Percentiles rank a stretch among this genome's conserved stretches.
Conservation (phyloP, 2,888 invertebrate genomes). For the Hypolimnas misippus region DNA sequence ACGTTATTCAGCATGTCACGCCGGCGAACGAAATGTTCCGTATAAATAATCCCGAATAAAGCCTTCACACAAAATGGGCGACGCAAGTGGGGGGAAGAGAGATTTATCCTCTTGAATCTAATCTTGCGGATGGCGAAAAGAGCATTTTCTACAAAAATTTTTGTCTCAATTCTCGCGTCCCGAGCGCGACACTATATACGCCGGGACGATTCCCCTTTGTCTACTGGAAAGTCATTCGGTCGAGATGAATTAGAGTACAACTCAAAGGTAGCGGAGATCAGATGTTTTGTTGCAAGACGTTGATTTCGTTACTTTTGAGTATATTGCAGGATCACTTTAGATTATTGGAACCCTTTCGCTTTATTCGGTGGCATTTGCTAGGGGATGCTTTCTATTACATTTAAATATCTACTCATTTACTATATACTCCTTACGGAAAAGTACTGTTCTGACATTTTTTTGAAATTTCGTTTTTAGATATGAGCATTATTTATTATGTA, state of each 20-base stretch:
- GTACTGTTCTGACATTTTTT: too few species aligned
- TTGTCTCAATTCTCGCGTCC: slow-evolving; percentile 63
- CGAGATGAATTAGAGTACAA: slow-evolving; percentile 44
- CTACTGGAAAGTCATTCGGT: slow-evolving; percentile 61
- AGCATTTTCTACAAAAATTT: slow-evolving; percentile 71
- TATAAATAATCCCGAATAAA: slow-evolving; percentile 78
- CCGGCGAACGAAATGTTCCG: slow-evolving; percentile 67
- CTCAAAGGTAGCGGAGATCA: slow-evolving; percentile 34
- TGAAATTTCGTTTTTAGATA: too few species aligned
- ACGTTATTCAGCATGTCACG: slow-evolving; percentile 69
- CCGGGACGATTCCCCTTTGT: slow-evolving; percentile 61
- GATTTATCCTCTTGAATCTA: slow-evolving; percentile 81
- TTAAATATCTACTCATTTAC: too few species aligned
- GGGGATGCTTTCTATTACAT: too few species aligned
- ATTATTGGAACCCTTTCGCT: too few species aligned
- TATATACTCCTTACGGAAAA: too few species aligned
- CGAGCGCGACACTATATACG: slow-evolving; percentile 53
- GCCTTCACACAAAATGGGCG: slow-evolving; percentile 74
- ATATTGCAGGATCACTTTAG: too few species aligned
- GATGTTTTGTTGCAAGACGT: slow-evolving; percentile 25
- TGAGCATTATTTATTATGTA: too few species aligned
- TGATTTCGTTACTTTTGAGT: slow-evolving; percentile 15
- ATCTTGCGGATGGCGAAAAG: slow-evolving; percentile 79
- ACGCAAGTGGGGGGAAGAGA: slow-evolving; percentile 69
- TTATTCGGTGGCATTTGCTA: too few species aligned